Evolutionary conservation across 2,113 vertebrate species (phyloP).

Genomic region (Oryctolagus cuniculus): DNA sequence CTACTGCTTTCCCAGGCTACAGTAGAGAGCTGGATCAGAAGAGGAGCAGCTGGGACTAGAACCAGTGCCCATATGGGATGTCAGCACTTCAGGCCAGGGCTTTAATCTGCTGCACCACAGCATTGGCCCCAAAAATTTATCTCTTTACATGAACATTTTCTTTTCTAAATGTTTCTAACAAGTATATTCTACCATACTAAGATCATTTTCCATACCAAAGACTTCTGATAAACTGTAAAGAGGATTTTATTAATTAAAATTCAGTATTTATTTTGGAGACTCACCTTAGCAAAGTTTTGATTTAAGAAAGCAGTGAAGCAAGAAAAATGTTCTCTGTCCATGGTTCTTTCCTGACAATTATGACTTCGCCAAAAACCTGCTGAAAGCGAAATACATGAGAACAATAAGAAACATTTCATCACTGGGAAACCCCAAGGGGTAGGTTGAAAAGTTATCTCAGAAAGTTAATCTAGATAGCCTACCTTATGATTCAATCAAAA

Average conservation of each 20-base stretch:
- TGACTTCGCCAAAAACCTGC: background rate
- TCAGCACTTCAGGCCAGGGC: too few species aligned
- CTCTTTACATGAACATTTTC: conserved; percentile 11
- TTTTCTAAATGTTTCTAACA: background rate
- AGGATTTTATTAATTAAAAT: background rate
- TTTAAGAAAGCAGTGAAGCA: background rate
- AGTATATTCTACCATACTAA: background rate
- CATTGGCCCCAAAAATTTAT: background rate
- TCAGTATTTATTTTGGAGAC: conserved; percentile 27
- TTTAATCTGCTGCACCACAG: too few species aligned
- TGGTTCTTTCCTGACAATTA: background rate
- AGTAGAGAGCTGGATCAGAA: too few species aligned
- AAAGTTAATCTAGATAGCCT: background rate
- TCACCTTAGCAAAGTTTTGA: background rate
- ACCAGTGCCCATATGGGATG: too few species aligned
- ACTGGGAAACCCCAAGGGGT: background rate
- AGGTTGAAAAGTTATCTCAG: background rate
- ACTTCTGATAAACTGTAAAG: conserved; percentile 27
- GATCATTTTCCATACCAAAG: background rate
- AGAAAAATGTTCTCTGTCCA: background rate
- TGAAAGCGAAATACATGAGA: conserved; percentile 18
- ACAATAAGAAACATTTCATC: conserved; percentile 17
- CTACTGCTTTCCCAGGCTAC: too few species aligned
- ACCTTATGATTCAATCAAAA: conserved; percentile 44
- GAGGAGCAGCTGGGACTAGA: too few species aligned